A percentile compares a stretch with the other conserved stretches of the same genome.
phyloP scores from a whole-genome alignment of 1,140 invertebrate genomes.

The Nilaparvata lugens region DNA sequence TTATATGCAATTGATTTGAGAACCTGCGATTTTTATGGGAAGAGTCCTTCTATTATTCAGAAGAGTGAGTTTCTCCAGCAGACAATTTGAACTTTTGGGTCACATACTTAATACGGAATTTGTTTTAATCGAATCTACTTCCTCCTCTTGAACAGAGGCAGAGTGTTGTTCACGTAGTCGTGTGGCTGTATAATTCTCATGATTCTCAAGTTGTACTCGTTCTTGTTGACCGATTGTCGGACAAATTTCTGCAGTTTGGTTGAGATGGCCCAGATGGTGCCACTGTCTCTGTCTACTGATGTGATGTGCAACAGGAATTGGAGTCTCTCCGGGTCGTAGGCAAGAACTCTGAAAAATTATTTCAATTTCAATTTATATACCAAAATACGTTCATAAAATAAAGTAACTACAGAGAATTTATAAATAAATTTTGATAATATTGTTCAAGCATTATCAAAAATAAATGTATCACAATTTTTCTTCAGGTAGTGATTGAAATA shows the following conservation, averaged over 20 bases:
- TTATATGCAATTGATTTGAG: no score
- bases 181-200: constrained; percentile 37
- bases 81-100: no score
- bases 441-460: no score
- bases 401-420: no score
- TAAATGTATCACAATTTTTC: no score
- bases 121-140: neutral
- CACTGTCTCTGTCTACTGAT: constrained; percentile 50
- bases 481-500: no score
- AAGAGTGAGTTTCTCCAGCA: no score
- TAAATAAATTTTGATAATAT: no score
- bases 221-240: constrained; percentile 43
- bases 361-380: no score
- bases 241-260: constrained; percentile 72
- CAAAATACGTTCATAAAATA: no score
- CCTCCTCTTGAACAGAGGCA: constrained; percentile 7
- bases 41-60: no score
- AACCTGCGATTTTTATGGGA: no score
- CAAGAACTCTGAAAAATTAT: constrained; percentile 48
- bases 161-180: neutral
- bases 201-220: constrained; percentile 53
- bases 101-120: neutral
- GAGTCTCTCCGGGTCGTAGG: constrained; percentile 53
- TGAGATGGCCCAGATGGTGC: constrained; percentile 56
- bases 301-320: constrained; percentile 66